phyloP scores from a whole-genome alignment of 2,888 invertebrate species.

The Aspidiotus rigidus region DNA sequence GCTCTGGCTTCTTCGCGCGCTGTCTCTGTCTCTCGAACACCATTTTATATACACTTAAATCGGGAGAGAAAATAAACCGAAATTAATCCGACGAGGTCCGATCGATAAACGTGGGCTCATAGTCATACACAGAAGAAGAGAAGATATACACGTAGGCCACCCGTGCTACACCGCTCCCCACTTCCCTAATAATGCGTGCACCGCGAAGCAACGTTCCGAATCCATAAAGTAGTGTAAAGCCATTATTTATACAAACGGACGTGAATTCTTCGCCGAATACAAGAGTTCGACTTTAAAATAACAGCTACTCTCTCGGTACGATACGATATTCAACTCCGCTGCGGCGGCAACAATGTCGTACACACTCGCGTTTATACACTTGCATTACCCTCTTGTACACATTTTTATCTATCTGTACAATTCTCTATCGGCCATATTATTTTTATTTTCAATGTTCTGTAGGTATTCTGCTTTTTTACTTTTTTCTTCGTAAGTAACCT shows the following conservation, averaged over 20 bases:
- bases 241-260: constrained; percentile 31
- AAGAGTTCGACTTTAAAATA: constrained; percentile 10
- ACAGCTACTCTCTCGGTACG: not conserved
- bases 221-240: constrained; percentile 32
- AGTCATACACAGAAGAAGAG: constrained; percentile 26
- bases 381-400: too few relatives aligned
- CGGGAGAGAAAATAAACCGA: constrained; percentile 30
- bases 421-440: not conserved
- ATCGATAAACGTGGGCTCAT: constrained; percentile 33
- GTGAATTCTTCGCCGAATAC: constrained; percentile 22
- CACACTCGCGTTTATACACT: too few relatives aligned
- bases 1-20: not conserved
- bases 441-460: not conserved
- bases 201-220: constrained; percentile 16
- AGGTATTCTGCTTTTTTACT: too few relatives aligned
- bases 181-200: constrained; percentile 13
- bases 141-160: constrained; percentile 31
- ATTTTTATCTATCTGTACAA: too few relatives aligned
- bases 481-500: too few relatives aligned
- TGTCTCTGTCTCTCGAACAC: constrained; percentile 12
- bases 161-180: not conserved
- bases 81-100: constrained; percentile 33
- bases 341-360: too few relatives aligned
- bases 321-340: constrained; percentile 1
- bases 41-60: constrained; percentile 22